A percentile compares a stretch with the other conserved stretches of the same genome.
phyloP scores from a whole-genome alignment of 2,113 vertebrate species.

The Carassius carassius region DNA sequence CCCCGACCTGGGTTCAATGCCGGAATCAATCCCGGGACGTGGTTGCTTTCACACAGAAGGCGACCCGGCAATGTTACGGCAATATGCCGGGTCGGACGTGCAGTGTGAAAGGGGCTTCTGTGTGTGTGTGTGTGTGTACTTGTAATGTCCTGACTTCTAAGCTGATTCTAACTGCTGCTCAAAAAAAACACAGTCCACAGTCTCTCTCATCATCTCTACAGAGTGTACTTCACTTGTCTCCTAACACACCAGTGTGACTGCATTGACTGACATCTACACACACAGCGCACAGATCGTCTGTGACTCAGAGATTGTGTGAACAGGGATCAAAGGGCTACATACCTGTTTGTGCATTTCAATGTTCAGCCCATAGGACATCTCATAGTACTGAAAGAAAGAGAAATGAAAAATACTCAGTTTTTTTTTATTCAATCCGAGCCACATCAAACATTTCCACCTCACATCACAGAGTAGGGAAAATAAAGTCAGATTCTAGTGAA shows the following conservation, averaged over 20 bases:
- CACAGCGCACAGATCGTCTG: slow-evolving; percentile 16
- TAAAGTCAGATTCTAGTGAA: slow-evolving; percentile 33
- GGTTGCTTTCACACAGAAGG: too few relatives aligned
- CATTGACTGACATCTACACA: slow-evolving; percentile 36
- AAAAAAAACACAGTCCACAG: slow-evolving; percentile 24
- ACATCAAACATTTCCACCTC: slow-evolving; percentile 49
- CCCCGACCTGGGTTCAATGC: too few relatives aligned
- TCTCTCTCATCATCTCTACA: slow-evolving; percentile 18
- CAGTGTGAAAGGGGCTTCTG: too few relatives aligned
- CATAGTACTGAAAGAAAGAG: slow-evolving; percentile 86
- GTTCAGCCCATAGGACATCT: slow-evolving; percentile 98
- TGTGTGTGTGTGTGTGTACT: slow-evolving; percentile 22
- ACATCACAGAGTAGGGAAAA: slow-evolving; percentile 35
- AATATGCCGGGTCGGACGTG: too few relatives aligned
- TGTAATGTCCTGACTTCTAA: slow-evolving; percentile 41
- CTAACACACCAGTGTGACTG: slow-evolving; percentile 33
- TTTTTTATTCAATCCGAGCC: slow-evolving; percentile 3
- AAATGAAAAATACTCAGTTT: slow-evolving; percentile 24
- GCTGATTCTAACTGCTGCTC: slow-evolving; percentile 13
- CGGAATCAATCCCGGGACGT: too few relatives aligned
- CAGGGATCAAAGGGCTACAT: slow-evolving; percentile 59
- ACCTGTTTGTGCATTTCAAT: slow-evolving; percentile 99
- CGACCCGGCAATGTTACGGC: too few relatives aligned
- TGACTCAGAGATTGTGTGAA: slow-evolving; percentile 34
- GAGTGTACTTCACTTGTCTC: slow-evolving; percentile 41